Evolutionary conservation across 2,888 invertebrate species (phyloP), one percentile per base, ranked within the genome.

Genomic region (Tiliacea aurago): DNA sequence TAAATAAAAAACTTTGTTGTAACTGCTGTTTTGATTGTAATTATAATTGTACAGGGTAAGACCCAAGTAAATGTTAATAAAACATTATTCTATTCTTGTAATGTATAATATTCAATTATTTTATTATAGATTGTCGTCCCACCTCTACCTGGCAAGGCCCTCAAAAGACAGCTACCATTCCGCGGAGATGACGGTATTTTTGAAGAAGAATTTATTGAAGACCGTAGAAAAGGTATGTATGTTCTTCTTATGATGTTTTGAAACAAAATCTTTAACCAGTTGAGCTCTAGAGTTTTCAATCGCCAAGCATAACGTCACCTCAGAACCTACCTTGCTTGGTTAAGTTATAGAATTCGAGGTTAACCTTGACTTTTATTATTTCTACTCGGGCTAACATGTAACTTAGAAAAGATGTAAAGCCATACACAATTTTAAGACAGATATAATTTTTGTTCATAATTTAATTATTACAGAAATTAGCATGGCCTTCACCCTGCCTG

Each of bases 121-220:
- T 43, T 23, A 4, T 87, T 94, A 65, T 93, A 99, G 99, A 99
- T 99, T 96, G 99, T 99, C 70, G 99, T 99, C 56, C 99, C 99
- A 78, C 98, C 99, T 53, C 97, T 99, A 90, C 99, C 99, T 5
- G 99, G 99, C 28, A 99, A 99, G 97, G 99, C 99, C 11, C 98
- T 99, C 97, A 99, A 99, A 95, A 97, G 99, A 91, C 99, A 99
- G 94, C 97, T 99, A 95, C 99, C 99, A 33, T 99, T 99, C 96
- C 97, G 99, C 84, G 98, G 99, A 20, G 99, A 99, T 92, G 99
- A 99, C 96, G 99, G 99, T 70, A 99, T 99, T 90, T 99, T 99
- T 95, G 99, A 99, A 94, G 99, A 99, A 91, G 99, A 99, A 91
- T 99, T 99, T 93, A 99, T 99, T 91, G 99, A 99, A 94, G 99